phyloP scores from a whole-genome alignment of 2,888 invertebrate species.

The Phorcus lineatus region DNA sequence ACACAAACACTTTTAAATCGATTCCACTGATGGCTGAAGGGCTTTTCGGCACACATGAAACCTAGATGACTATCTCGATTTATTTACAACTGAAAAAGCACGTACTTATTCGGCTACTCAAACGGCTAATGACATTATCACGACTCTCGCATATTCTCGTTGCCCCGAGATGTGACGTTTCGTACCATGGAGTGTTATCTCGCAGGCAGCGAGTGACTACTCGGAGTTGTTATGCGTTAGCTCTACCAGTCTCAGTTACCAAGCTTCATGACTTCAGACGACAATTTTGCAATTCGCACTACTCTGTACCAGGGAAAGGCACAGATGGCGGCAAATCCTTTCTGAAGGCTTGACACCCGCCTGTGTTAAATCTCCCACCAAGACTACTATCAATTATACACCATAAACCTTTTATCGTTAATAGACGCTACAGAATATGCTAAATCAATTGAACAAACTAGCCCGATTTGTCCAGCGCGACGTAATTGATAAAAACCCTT shows the following conservation, averaged over 20 bases:
- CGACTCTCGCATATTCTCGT: constrained; percentile 1
- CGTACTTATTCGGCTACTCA: not conserved
- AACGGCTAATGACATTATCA: not conserved
- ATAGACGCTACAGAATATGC: not conserved
- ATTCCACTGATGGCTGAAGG: too few relatives aligned
- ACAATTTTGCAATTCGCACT: not conserved
- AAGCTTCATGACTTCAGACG: not conserved
- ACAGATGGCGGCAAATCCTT: not conserved
- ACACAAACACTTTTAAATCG: too few relatives aligned
- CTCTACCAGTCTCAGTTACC: not conserved
- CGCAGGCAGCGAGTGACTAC: not conserved
- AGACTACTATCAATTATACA: not conserved
- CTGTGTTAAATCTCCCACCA: not conserved
- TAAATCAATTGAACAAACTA: constrained; percentile 7
- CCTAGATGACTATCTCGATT: too few relatives aligned
- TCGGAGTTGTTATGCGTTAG: not conserved
- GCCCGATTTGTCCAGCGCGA: not conserved
- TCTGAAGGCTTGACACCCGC: not conserved
- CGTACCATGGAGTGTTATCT: not conserved
- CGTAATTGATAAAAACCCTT: constrained; percentile 2
- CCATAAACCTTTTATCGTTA: constrained; percentile 1
- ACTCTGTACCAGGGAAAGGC: not conserved
- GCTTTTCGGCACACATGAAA: too few relatives aligned
- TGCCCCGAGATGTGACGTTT: constrained; percentile 1
- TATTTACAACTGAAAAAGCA: not conserved